These are phyloP conservation scores for Pontoporia blainvillei DNA, from an alignment of 2,113 vertebrate genomes.

Conservation along the genomic window DNA sequence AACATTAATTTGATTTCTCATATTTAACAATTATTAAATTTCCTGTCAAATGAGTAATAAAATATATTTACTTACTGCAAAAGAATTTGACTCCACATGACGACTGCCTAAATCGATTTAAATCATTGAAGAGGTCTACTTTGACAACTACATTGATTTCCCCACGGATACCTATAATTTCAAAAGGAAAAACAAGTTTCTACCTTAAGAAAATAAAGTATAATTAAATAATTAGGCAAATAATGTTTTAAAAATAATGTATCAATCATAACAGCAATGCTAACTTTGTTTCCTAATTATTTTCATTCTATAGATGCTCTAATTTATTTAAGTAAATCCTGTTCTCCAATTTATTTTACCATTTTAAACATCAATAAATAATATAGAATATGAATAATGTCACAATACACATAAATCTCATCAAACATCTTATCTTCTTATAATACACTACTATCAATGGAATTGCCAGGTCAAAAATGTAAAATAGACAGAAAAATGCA, in stretches of 20 bases:
- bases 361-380: slow-evolving; percentile 5
- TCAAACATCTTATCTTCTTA: background rate
- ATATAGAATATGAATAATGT: background rate
- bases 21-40: slow-evolving; percentile 30
- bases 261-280: background rate
- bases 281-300: background rate
- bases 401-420: background rate
- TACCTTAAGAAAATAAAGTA: background rate
- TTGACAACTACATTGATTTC: slow-evolving; percentile 98
- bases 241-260: background rate
- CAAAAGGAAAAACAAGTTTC: slow-evolving; percentile 52
- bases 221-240: slow-evolving; percentile 21
- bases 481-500: background rate
- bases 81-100: slow-evolving; percentile 99
- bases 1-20: background rate
- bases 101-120: slow-evolving; percentile 97
- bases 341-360: slow-evolving; percentile 1
- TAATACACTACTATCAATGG: background rate
- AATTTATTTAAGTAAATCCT: slow-evolving; percentile 7
- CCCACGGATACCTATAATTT: slow-evolving; percentile 91
- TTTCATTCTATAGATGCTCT: background rate
- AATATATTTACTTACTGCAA: slow-evolving; percentile 90
- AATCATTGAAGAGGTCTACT: slow-evolving; percentile 98
- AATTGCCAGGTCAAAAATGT: background rate
- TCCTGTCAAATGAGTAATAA: background rate